A percentile compares a stretch with the other conserved stretches of the same genome.
Conservation (phyloP, 2,797 vertebrate species). For the Halcyon smyrnensis region DNA sequence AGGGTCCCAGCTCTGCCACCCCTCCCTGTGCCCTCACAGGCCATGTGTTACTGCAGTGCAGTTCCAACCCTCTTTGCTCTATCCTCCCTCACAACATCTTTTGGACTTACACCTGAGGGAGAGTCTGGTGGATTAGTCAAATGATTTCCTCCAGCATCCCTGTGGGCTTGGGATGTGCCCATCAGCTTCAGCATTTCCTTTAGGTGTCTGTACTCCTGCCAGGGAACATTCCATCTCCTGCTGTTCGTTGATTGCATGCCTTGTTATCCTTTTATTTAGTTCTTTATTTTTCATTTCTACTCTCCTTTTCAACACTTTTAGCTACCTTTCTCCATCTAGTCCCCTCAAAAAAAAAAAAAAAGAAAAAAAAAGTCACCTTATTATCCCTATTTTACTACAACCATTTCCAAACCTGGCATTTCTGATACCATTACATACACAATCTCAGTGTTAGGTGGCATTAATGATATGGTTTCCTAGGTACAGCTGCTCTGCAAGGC, state of each 20-base stretch:
- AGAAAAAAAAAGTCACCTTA: neutral
- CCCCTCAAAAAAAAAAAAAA: too few species aligned
- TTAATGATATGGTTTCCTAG: neutral
- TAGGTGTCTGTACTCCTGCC: neutral
- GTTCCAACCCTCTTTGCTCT: neutral
- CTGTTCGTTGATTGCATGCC: neutral
- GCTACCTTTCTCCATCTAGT: neutral
- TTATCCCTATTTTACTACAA: neutral
- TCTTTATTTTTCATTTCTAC: neutral
- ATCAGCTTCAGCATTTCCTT: neutral
- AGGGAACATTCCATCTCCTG: neutral
- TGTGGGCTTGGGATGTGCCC: neutral
- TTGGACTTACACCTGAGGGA: neutral
- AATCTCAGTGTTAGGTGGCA: neutral
- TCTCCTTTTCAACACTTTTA: neutral
- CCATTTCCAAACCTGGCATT: neutral
- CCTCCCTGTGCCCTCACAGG: neutral
- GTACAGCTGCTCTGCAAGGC: neutral
- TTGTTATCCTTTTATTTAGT: neutral
- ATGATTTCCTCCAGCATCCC: too few species aligned
- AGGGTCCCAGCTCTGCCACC: neutral
- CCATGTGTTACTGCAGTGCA: neutral
- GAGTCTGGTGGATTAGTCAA: neutral
- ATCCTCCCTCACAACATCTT: neutral
- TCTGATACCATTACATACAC: too few species aligned